Conservation (phyloP, 1,140 invertebrate genomes). For the Monomorium pharaonis region DNA sequence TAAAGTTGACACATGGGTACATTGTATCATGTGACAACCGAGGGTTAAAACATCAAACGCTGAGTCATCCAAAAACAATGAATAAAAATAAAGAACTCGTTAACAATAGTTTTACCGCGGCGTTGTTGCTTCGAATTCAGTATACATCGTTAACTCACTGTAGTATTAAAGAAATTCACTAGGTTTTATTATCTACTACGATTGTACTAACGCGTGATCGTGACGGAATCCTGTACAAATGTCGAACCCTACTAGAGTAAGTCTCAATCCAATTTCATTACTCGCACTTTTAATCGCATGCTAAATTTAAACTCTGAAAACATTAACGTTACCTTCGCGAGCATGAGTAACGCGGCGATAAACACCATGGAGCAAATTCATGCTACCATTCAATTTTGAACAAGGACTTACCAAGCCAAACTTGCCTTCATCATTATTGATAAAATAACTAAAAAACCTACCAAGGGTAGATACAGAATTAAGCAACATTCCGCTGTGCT, state of each 20-base stretch:
- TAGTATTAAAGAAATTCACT: no score
- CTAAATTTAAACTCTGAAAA: not conserved
- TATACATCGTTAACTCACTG: not conserved
- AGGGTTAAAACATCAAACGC: no score
- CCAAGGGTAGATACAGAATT: slow-evolving; percentile 55
- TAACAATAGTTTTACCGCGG: no score
- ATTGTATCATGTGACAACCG: no score
- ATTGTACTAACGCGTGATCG: not conserved
- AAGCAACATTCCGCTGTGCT: not conserved
- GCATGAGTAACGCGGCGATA: not conserved
- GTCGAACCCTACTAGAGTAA: not conserved
- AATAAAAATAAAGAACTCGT: no score
- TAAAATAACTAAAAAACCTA: slow-evolving; percentile 91
- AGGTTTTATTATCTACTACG: not conserved
- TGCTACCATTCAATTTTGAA: not conserved
- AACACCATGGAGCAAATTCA: not conserved
- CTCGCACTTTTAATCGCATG: not conserved
- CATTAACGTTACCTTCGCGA: not conserved
- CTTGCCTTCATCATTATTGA: slow-evolving; percentile 81
- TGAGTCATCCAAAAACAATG: no score
- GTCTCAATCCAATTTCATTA: not conserved
- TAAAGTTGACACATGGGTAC: no score
- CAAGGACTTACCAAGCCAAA: not conserved
- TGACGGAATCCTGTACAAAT: not conserved
- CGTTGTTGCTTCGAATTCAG: no score